Evolutionary conservation across 2,113 vertebrate genomes (phyloP), one percentile per base, ranked within the genome.

Genomic region (Heterocephalus glaber): DNA sequence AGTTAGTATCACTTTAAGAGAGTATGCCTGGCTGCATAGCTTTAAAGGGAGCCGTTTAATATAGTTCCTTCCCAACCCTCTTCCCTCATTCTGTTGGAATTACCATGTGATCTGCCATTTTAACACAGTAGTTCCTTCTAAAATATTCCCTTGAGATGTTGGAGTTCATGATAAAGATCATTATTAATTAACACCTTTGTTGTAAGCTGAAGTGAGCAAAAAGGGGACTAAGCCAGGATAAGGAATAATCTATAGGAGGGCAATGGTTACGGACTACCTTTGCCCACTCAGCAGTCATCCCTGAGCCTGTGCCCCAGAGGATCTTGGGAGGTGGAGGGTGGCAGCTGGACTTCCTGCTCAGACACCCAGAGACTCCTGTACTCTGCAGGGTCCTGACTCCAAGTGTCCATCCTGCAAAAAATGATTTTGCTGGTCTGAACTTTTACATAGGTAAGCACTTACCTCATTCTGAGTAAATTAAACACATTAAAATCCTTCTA

Each of bases 141-240:
- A 88, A 87, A 70, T 56, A 81, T 72, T 11, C 17, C 41, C 38
- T 68, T 68, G 52, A 66, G 38, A 56, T 70, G 14, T 47, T 84
- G 85, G 35, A 12, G 44, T 3, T 49, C 66, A 81, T 24, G 83
- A 26, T 79, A 56, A 66, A 65, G 30, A 56, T 35, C 22, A 54
- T 85, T 63, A 33, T 54, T 85, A 79, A 20, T 30, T 79, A 86
- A 76, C 26, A 54, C 41, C 24, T 83, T 93, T 85, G 58, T 76
- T 80, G 72, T 47, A 93, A 95, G 38, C 72, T 58, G 10, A 96
- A 94, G 16, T 76, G n/a, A 91, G 10, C n/a, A 88, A 76, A 92
- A 77, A 52, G 44, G 61, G 52, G 26, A 58, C 65, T 58, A 58
- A 52, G 10, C n/a, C 60, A 92, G 60, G 28, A 84, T n/a, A 44